Evolutionary conservation across 64 coral and sea anemone species (phyloP).

Genomic region (Actinia equina): DNA sequence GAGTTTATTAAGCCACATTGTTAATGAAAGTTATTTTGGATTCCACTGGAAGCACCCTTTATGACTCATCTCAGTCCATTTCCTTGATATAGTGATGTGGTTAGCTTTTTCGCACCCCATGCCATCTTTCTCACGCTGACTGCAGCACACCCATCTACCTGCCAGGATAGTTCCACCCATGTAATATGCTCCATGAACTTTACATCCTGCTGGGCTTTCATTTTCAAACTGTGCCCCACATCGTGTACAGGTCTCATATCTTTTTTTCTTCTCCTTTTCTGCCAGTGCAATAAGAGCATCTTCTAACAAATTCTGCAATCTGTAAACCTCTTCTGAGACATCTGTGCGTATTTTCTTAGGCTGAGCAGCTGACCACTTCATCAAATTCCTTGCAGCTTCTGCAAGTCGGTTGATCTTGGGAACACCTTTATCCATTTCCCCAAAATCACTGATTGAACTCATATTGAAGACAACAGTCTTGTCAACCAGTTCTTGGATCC

Average conservation of each 20-base stretch:
- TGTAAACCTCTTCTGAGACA: constrained; percentile 66
- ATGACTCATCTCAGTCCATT: constrained; percentile 41
- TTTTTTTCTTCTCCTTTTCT: constrained; percentile 40
- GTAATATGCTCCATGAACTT: constrained; percentile 62
- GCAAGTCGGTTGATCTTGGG: constrained; percentile 65
- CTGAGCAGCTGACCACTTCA: constrained; percentile 47
- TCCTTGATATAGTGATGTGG: constrained; percentile 33
- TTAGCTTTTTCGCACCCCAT: constrained; percentile 45
- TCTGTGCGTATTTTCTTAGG: constrained; percentile 17
- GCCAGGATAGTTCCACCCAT: constrained; percentile 68
- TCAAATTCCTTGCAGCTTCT: constrained; percentile 53
- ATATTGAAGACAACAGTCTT: constrained; percentile 58
- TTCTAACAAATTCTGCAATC: constrained; percentile 54
- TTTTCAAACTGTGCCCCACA: constrained; percentile 67
- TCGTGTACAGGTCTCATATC: constrained; percentile 58
- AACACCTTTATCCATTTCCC: constrained; percentile 50
- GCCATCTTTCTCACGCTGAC: constrained; percentile 57
- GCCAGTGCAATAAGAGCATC: constrained; percentile 57
- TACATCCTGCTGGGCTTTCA: constrained; percentile 38
- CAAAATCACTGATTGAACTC: constrained; percentile 35
- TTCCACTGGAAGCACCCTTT: constrained; percentile 60
- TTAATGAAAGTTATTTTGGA: constrained; percentile 30
- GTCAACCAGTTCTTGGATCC: constrained; percentile 65
- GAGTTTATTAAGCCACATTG: neutral
- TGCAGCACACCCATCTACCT: constrained; percentile 83